Conservation (phyloP, 1,140 invertebrate genomes). For the Cherax quadricarinatus region DNA sequence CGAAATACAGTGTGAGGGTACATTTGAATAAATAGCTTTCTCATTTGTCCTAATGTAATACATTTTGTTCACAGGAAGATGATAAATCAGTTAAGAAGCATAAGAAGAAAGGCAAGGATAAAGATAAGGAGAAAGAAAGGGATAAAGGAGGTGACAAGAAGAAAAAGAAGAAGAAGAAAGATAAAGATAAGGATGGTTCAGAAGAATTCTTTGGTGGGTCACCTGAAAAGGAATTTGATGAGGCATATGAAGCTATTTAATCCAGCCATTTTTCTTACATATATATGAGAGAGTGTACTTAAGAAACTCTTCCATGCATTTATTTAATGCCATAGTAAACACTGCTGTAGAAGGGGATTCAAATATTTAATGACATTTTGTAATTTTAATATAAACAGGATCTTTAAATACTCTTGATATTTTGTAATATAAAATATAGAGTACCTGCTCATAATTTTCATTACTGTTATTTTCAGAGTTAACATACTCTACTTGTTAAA, state of each 20-base stretch:
- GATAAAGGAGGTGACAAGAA: slow-evolving; percentile 78
- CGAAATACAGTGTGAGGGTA: no score
- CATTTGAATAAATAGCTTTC: no score
- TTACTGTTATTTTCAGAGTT: no score
- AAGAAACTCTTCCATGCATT: not conserved
- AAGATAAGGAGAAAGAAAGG: slow-evolving; percentile 77
- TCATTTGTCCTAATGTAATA: no score
- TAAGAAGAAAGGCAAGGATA: slow-evolving; percentile 75
- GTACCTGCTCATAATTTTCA: no score
- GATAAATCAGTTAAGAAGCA: slow-evolving; percentile 79
- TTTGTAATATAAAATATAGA: no score
- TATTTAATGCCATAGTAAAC: not conserved
- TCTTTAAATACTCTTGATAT: not conserved
- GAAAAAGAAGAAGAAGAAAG: slow-evolving; percentile 75
- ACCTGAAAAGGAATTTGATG: slow-evolving; percentile 74
- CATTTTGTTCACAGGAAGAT: slow-evolving; percentile 78
- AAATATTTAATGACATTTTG: not conserved
- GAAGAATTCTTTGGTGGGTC: slow-evolving; percentile 80
- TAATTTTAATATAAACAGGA: not conserved
- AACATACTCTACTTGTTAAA: no score
- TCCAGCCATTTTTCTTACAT: not conserved
- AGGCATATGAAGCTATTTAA: slow-evolving; percentile 73
- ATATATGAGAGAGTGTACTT: not conserved
- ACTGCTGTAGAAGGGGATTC: not conserved
- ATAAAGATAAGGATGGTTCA: slow-evolving; percentile 78